Base-by-base conservation (phyloP, 2,888 invertebrate species). In the Coecobrya sp. region DNA sequence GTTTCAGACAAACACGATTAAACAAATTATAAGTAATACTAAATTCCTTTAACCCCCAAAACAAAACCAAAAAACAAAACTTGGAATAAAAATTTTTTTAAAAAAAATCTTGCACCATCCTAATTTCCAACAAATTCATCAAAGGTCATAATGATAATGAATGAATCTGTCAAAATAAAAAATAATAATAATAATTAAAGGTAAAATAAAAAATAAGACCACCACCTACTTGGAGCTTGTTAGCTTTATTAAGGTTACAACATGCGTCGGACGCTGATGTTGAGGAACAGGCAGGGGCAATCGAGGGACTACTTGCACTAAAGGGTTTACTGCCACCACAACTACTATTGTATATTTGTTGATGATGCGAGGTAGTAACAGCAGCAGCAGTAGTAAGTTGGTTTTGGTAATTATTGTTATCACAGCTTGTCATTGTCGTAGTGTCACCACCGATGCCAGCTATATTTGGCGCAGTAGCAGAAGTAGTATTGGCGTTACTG, bases 211-310 rank as follows among this genome's bases (percentile, higher is more conserved):
- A 87, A 73, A 70, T 30, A 65, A 82, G 68, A 79, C 86, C 90
- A 81, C 85, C 85, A 91, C 90, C 90, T 91, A 91, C 90, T 91
- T 91, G 90, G 59, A 91, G 76, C 79, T 91, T 91, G 76, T 91
- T 91, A 86, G 90, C 62, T 85, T 91, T 91, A 86, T 79, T 91
- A 91, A 27, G 19, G 49, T 91, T 91, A 86, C 73, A 49, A 82
- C 79, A 87, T 87, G 86, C 86, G 65, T 52, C 70, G n/a, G 70
- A 68, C 19, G 52, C 55, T 30, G 86, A 16, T 52, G 86, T 10
- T 27, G 86, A 70, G 52, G 86, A 62, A 22, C 10, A 45, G 89
- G 55, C 22, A 65, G 90, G 90, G 27, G 62, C 86, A 86, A 91
- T 86, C 19, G 90, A 85, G 86, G 85, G 90, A 86, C 90, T 91